These are phyloP conservation scores for Hipposideros armiger DNA, from an alignment of 2,113 vertebrate genomes.

Conservation along the genomic window DNA sequence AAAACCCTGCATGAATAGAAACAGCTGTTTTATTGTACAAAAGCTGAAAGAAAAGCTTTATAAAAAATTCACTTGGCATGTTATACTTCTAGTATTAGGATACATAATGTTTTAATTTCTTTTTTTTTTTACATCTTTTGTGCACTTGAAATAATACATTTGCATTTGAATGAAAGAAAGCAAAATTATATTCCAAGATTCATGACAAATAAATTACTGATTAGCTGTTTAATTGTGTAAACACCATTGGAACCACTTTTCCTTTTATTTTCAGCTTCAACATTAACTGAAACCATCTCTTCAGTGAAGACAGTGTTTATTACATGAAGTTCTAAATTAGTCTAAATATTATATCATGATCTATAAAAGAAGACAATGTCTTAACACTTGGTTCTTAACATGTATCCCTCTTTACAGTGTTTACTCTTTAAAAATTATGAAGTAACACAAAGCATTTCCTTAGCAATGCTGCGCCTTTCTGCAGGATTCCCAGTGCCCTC, in stretches of 20 bases:
- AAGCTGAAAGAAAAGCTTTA: constrained; percentile 82
- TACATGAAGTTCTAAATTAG: constrained; percentile 80
- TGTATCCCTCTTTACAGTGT: constrained; percentile 15
- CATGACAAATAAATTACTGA: constrained; percentile 77
- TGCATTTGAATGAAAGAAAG: constrained; percentile 85
- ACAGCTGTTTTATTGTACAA: constrained; percentile 85
- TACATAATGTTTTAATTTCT: constrained; percentile 86
- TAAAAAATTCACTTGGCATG: constrained; percentile 79
- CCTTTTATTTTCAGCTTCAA: constrained; percentile 76
- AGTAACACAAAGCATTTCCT: background rate
- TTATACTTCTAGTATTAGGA: constrained; percentile 82
- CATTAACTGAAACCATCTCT: constrained; percentile 76
- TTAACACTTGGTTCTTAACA: constrained; percentile 26
- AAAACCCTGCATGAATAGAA: constrained; percentile 82
- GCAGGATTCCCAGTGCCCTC: background rate
- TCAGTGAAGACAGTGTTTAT: constrained; percentile 79
- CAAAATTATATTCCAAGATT: constrained; percentile 83
- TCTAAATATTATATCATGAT: constrained; percentile 84
- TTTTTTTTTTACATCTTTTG: constrained; percentile 79
- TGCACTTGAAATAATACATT: constrained; percentile 82
- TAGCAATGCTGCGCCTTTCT: background rate
- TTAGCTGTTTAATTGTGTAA: constrained; percentile 65
- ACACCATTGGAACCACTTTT: constrained; percentile 63
- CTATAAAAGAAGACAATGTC: constrained; percentile 63
- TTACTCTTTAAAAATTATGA: background rate